Evolutionary conservation across 2,888 invertebrate genomes (phyloP), one percentile per base, ranked within the genome.

Genomic region (Nomada lathburiana): DNA sequence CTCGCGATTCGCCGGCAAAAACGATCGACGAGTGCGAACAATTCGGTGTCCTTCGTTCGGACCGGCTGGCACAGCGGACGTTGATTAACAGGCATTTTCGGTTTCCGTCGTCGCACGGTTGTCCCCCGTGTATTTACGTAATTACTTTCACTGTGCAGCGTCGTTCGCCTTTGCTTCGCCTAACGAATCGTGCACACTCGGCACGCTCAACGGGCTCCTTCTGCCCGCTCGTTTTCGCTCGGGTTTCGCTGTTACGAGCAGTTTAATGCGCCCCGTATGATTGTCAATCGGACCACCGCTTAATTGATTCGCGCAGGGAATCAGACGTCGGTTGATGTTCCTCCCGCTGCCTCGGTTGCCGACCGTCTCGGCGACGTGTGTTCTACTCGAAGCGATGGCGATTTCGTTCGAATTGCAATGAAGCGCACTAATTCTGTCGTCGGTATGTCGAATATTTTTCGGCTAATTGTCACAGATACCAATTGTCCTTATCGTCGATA

Each of bases 71-170:
- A 23, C 26, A 13, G 57, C n/a, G 74, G 74, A 82, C 75, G 71
- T 82, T 75, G 71, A 82, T 73, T 79, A 72, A 65, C 36, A 62
- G 50, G 74, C 36, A 76, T 71, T 82, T 63, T 79, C 76, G 74
- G 70, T 71, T 75, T 75, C 62, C 79, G 76, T 84, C 81, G 75
- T 79, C 73, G 55, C 64, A 23, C n/a, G 26, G 20, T 11, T 59
- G 42, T 20, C 44, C 26, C 44, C 9, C 53, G 53, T 44, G 29
- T 26, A 67, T 85, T 85, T 86, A 84, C 73, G 82, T 86, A 86
- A 86, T 86, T 86, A 84, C 85, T 86, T 86, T 86, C 85, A 84
- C 85, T 63, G 60, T 9, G 62, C 73, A 47, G 44, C 82, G 81
- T 76, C 81, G 57, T 72, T 77, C 55, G 67, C 59, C 68, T 69